Conservation (phyloP, 2,113 vertebrate species). For the Murina feae region DNA sequence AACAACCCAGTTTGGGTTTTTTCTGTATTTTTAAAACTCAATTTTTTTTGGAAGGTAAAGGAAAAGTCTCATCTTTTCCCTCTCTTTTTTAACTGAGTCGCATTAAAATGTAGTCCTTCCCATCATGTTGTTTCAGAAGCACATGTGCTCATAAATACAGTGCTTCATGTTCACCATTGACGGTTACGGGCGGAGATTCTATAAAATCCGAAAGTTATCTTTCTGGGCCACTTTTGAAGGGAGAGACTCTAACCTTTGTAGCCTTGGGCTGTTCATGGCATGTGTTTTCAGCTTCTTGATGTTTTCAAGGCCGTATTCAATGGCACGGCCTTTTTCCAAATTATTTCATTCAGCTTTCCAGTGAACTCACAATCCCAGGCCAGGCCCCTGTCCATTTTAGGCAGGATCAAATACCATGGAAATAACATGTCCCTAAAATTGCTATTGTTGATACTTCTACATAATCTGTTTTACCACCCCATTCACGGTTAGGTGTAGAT, state of each 20-base stretch:
- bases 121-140: not conserved
- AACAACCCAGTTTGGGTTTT: not conserved
- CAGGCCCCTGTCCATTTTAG: not conserved
- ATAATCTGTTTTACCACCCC: not conserved
- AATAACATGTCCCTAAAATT: not conserved
- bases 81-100: not conserved
- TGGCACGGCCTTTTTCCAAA: not conserved
- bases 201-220: not conserved
- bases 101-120: not conserved
- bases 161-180: not conserved
- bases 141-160: not conserved
- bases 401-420: not conserved
- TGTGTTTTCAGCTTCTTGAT: not conserved
- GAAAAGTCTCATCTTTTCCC: not conserved
- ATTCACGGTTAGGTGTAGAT: not conserved
- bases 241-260: not conserved
- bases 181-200: not conserved
- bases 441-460: not conserved
- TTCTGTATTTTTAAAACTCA: not conserved
- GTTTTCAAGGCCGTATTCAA: not conserved
- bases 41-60: not conserved
- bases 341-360: conserved; percentile 9
- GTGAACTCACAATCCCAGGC: not conserved
- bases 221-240: not conserved
- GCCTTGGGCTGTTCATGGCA: not conserved